Evolutionary conservation across 2,113 vertebrate species (phyloP), one percentile per base, ranked within the genome.

Genomic region (Leptobrachium leishanense): DNA sequence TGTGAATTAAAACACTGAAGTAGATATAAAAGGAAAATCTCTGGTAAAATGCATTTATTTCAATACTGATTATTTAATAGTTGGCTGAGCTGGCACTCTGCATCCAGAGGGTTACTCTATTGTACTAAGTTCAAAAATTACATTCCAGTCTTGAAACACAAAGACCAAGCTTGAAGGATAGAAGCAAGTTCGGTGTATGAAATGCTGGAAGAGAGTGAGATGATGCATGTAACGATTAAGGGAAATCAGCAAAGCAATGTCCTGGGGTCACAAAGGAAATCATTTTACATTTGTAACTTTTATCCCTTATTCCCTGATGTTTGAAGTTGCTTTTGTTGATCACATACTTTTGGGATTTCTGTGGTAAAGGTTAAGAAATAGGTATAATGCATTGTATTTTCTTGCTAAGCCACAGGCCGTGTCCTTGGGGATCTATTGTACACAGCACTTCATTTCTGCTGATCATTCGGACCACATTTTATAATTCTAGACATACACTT

Each of bases 291-390:
- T 76, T 68, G 75, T 68, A 76, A 68, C 65, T 68, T 69, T 68
- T 76, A 76, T 76, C 66, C 75, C 39, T 72, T 53, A 41, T 53
- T 65, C 43, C 76, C 31, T 43, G 55, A 42, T 72, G 76, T 64
- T 72, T 65, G 31, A 71, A 71, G 55, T 63, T 78, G 41, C 68
- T 72, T 31, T 71, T 57, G 20, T 64, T 71, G 76, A 55, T 71
- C 44, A 31, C 13, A 12, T 71, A 65, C 75, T 43, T 44, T 40
- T 65, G 53, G 76, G 71, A 79, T 79, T 55, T 63, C 77, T 42
- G 44, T 66, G 77, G 62, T 69, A 67, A 43, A 79, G 77, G 77
- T 79, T 79, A 79, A 79, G 77, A 43, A 72, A 79, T 43, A 66
- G 44, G 68, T 78, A 55, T 55, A 72, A 72, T 72, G 59, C 54